Evolutionary conservation across 2,888 invertebrate genomes (phyloP).

Genomic region (Operophtera brumata): DNA sequence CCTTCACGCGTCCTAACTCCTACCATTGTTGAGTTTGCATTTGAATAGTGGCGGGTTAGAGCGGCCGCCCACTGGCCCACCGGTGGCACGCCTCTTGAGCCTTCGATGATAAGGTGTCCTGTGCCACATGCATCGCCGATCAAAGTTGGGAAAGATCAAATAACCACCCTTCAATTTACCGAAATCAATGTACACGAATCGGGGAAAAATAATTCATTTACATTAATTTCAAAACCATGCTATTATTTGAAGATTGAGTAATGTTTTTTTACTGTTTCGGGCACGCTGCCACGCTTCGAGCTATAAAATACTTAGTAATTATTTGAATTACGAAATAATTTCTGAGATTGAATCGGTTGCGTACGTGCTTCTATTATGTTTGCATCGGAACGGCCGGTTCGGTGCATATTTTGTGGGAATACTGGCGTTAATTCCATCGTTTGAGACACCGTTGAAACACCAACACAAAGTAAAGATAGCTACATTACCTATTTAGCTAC

Average conservation of each 20-base stretch:
- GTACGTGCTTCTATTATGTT: constrained; percentile 59
- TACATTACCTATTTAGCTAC: constrained; percentile 52
- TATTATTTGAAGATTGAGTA: constrained; percentile 53
- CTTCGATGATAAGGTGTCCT: constrained; percentile 47
- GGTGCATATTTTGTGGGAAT: constrained; percentile 45
- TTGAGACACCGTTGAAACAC: constrained; percentile 42
- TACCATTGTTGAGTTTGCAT: constrained; percentile 77
- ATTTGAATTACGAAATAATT: constrained; percentile 63
- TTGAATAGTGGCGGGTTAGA: constrained; percentile 69
- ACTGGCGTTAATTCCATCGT: constrained; percentile 35
- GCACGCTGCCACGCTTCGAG: constrained; percentile 49
- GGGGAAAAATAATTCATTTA: constrained; percentile 47
- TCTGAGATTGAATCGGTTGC: constrained; percentile 56
- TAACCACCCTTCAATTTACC: constrained; percentile 24
- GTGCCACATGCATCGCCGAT: constrained; percentile 28
- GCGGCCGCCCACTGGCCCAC: constrained; percentile 65
- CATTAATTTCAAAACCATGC: constrained; percentile 47
- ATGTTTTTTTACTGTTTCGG: constrained; percentile 50
- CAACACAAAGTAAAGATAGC: constrained; percentile 60
- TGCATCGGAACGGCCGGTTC: constrained; percentile 45
- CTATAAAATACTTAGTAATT: constrained; percentile 53
- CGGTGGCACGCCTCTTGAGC: constrained; percentile 54
- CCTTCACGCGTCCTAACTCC: constrained; percentile 80
- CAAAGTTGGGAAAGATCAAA: constrained; percentile 30
- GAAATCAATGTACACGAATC: constrained; percentile 27